Evolutionary conservation across 2,888 invertebrate species (phyloP), one percentile per base, ranked within the genome.

Genomic region (Acanthosepion esculentum): DNA sequence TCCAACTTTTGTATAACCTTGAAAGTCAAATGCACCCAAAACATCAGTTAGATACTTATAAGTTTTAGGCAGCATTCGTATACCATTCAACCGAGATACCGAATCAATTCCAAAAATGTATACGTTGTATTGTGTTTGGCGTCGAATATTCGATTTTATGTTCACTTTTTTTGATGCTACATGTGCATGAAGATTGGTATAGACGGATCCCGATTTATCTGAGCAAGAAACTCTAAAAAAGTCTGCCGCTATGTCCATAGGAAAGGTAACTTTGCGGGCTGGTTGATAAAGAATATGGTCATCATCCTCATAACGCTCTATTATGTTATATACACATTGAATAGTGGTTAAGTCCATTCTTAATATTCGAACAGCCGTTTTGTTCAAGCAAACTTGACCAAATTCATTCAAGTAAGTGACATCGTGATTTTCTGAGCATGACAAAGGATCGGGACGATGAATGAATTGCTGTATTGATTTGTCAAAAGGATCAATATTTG

Each of bases 1-100:
- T 10, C 95, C 96, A 6, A 96, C 95, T 95, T 96, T 96, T 94
- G 95, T 96, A 91, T 96, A 96, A 20, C 96, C 96, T 95, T 96
- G 95, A 91, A 96, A 95, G 23, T 96, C 95, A 94, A 95, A 94
- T 5, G 96, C 96, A 12, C 95, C 94, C 10, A 96, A 93, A 41
- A 95, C 94, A 33, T 96, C 94, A 18, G 95, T 95, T 18, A 96
- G 33, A 94, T 96, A 96, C 26, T 95, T 94, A 64, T 95, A 95
- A 0, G 96, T 96, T 95, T 96, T 96, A 18, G 96, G 91, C 26
- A 59, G 41, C 94, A 29, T 55, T 29, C 78, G n/a, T 7, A 41
- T 95, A 29, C 96, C 96, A 41, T 95, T 95, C n/a, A 96, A 94
- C 94, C 96, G 95, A 0, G 96, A 96, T 0, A 95, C 95, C 10